phyloP scores from a whole-genome alignment of 2,113 vertebrate species.

The Condylura cristata region DNA sequence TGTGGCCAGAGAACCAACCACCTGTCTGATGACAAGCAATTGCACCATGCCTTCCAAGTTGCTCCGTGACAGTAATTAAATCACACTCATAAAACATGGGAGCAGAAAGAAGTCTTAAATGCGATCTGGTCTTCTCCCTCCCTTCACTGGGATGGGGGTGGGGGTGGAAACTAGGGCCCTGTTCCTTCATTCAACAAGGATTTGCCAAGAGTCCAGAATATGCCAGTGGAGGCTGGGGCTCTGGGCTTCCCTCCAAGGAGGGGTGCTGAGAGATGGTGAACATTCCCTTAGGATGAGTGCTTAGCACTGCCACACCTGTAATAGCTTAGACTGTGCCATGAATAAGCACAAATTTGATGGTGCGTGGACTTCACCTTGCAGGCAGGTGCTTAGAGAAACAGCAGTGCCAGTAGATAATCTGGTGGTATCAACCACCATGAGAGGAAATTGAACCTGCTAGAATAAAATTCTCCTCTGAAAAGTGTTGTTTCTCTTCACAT shows the following conservation, averaged over 20 bases:
- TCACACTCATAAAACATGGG: not conserved
- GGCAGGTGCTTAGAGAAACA: not conserved
- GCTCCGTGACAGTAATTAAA: conserved; percentile 13
- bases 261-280: not conserved
- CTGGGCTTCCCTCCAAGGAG: not conserved
- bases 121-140: not conserved
- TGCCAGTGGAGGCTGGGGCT: not conserved
- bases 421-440: too few relatives aligned
- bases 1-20: not conserved
- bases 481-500: not conserved
- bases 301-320: not conserved
- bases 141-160: not conserved
- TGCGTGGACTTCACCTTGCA: not conserved
- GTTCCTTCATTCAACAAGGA: conserved; percentile 12
- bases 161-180: not conserved
- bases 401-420: too few relatives aligned
- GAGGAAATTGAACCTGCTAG: not conserved
- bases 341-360: not conserved
- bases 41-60: not conserved
- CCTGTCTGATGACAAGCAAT: not conserved
- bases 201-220: not conserved
- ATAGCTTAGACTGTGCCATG: not conserved
- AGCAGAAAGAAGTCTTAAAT: not conserved
- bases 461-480: not conserved
- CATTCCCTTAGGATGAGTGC: not conserved